phyloP scores from a whole-genome alignment of 2,113 vertebrate genomes.

The Mirza zaza region DNA sequence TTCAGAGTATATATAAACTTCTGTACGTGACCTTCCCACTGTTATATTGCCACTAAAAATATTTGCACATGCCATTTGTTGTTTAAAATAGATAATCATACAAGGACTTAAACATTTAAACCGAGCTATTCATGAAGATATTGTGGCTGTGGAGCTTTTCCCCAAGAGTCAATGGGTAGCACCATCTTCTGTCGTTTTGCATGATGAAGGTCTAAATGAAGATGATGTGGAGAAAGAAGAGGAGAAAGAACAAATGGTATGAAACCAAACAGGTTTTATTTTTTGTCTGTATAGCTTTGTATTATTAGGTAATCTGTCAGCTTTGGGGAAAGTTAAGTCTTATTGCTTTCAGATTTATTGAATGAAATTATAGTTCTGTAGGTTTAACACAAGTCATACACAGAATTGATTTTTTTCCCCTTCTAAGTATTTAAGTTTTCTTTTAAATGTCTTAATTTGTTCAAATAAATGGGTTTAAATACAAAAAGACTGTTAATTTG shows the following conservation, averaged over 20 bases:
- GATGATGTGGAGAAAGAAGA: conserved; percentile 87
- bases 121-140: conserved; percentile 94
- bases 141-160: conserved; percentile 94
- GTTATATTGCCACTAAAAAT: conserved; percentile 9
- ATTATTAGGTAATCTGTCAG: not conserved
- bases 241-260: conserved; percentile 86
- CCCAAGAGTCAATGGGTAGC: conserved; percentile 90
- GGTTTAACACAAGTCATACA: not conserved
- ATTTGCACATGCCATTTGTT: conserved; percentile 19
- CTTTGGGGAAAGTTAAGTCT: not conserved
- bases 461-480: not conserved
- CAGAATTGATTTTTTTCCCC: not conserved
- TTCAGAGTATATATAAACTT: not conserved
- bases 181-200: conserved; percentile 93
- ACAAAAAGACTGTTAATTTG: not conserved
- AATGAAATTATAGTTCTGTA: not conserved
- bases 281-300: not conserved
- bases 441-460: conserved; percentile 36
- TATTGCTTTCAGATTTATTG: not conserved
- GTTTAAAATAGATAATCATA: conserved; percentile 89
- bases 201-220: conserved; percentile 93
- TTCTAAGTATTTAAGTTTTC: not conserved
- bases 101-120: conserved; percentile 96
- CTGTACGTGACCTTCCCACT: not conserved
- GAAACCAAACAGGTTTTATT: conserved; percentile 52